phyloP scores from a whole-genome alignment of 2,113 vertebrate genomes.

The Onychostoma macrolepis region DNA sequence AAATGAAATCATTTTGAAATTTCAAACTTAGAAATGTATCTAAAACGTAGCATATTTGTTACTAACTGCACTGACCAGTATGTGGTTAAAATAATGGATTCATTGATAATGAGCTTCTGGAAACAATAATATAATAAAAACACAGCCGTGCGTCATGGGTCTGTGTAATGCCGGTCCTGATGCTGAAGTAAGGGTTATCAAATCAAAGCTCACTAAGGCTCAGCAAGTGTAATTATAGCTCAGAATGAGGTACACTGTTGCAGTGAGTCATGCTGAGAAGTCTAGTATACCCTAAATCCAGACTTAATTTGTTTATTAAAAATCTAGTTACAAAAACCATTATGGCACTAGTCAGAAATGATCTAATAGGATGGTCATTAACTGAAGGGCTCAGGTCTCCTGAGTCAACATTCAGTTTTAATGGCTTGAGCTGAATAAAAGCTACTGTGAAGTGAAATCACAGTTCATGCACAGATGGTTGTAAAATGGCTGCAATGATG shows the following conservation, averaged over 20 bases:
- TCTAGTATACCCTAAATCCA: slow-evolving; percentile 19
- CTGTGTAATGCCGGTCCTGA: slow-evolving; percentile 26
- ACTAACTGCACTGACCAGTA: not conserved
- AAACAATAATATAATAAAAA: not conserved
- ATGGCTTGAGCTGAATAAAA: not conserved
- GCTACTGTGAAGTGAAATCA: slow-evolving; percentile 3
- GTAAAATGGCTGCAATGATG: not conserved
- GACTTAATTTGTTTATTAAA: slow-evolving; percentile 33
- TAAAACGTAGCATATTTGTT: not conserved
- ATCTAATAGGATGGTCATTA: slow-evolving; percentile 37
- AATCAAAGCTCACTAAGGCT: slow-evolving; percentile 57
- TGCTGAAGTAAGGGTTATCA: slow-evolving; percentile 55
- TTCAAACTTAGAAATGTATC: not conserved
- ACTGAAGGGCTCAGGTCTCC: not conserved
- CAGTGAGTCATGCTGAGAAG: not conserved
- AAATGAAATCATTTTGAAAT: not conserved
- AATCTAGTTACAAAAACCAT: slow-evolving; percentile 37
- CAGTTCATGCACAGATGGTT: not conserved
- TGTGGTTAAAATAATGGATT: not conserved
- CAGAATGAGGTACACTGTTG: slow-evolving; percentile 8
- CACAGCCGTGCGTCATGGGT: not conserved
- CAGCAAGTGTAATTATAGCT: slow-evolving; percentile 21
- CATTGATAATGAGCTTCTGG: not conserved
- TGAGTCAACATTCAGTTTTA: not conserved
- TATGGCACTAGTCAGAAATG: slow-evolving; percentile 20